A percentile compares a stretch with the other conserved stretches of the same genome.
Evolutionary conservation across 2,113 vertebrate species (phyloP).

Genomic region (Halcyon senegalensis): DNA sequence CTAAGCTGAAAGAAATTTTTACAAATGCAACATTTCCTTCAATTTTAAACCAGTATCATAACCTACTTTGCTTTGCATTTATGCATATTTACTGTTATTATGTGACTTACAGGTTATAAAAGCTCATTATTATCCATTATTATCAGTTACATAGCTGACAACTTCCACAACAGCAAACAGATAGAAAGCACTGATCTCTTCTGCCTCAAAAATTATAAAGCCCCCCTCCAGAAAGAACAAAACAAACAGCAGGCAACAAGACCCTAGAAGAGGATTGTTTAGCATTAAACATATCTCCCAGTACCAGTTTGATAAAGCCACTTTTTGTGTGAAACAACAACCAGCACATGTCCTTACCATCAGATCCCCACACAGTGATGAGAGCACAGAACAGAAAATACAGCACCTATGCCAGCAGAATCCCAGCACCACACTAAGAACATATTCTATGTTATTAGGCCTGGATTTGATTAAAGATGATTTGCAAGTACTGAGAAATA

Average conservation of each 20-base stretch:
- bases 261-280: background rate
- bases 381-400: background rate
- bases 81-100: background rate
- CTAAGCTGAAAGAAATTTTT: background rate
- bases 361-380: background rate
- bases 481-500: too few species aligned
- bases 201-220: background rate
- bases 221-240: background rate
- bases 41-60: background rate
- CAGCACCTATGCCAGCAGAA: background rate
- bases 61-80: background rate
- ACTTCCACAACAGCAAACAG: background rate
- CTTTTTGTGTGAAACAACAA: background rate
- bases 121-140: background rate
- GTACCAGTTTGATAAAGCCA: background rate
- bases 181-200: background rate
- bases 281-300: background rate
- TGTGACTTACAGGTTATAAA: background rate
- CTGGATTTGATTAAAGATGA: background rate
- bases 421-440: background rate
- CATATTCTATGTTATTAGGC: background rate
- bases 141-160: background rate
- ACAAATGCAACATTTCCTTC: background rate
- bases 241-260: background rate
- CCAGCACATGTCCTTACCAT: background rate